These are phyloP conservation scores for Leucoma salicis DNA, from an alignment of 2,888 invertebrate genomes.

Conservation along the genomic window DNA sequence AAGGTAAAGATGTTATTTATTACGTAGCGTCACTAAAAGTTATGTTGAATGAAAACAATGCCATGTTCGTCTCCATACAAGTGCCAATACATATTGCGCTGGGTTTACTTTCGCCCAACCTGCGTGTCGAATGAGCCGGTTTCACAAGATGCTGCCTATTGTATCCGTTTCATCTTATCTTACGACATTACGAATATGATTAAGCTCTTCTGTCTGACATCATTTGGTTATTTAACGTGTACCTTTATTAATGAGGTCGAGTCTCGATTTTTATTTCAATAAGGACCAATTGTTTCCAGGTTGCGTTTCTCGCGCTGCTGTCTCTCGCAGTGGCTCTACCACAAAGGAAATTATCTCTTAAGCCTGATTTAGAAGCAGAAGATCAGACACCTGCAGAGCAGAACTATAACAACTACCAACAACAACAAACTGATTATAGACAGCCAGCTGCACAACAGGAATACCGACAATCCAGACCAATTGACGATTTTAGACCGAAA, in stretches of 20 bases:
- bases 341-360: slow-evolving; percentile 64
- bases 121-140: slow-evolving; percentile 69
- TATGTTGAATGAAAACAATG: slow-evolving; percentile 66
- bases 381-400: slow-evolving; percentile 68
- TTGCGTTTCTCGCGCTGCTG: slow-evolving; percentile 58
- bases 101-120: slow-evolving; percentile 75
- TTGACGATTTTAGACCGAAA: slow-evolving; percentile 73
- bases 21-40: slow-evolving; percentile 54
- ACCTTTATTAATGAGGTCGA: slow-evolving; percentile 15
- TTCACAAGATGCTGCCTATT: slow-evolving; percentile 73
- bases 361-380: slow-evolving; percentile 49
- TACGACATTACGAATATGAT: slow-evolving; percentile 76
- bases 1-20: slow-evolving; percentile 28
- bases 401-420: slow-evolving; percentile 63
- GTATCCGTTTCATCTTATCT: slow-evolving; percentile 75
- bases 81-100: slow-evolving; percentile 59
- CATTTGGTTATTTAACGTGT: slow-evolving; percentile 48
- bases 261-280: slow-evolving; percentile 11
- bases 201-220: slow-evolving; percentile 71
- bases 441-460: slow-evolving; percentile 47
- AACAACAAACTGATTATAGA: slow-evolving; percentile 36
- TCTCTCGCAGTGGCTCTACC: slow-evolving; percentile 70
- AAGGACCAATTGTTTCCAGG: slow-evolving; percentile 49
- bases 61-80: slow-evolving; percentile 52
- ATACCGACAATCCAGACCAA: slow-evolving; percentile 55